Evolutionary conservation across 2,888 invertebrate genomes (phyloP).

Genomic region (Agrochola lychnidis): DNA sequence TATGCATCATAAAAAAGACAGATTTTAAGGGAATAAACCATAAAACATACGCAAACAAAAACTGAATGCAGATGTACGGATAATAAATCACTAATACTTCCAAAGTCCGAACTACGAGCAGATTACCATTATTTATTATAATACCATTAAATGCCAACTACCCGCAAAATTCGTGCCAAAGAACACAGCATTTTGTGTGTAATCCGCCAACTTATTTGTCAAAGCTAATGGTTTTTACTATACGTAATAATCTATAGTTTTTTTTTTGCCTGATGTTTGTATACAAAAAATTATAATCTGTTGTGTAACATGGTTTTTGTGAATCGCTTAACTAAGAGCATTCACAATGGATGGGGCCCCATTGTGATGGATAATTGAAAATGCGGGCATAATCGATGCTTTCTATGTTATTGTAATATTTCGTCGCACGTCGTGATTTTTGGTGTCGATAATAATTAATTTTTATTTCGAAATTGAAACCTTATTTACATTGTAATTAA

Average conservation of each 20-base stretch:
- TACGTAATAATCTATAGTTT: slow-evolving; percentile 78
- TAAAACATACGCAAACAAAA: slow-evolving; percentile 9
- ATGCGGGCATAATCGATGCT: slow-evolving; percentile 85
- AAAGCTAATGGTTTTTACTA: slow-evolving; percentile 74
- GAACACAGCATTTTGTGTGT: slow-evolving; percentile 74
- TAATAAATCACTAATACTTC: slow-evolving; percentile 74
- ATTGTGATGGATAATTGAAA: slow-evolving; percentile 84
- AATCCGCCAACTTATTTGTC: slow-evolving; percentile 83
- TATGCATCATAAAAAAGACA: background rate
- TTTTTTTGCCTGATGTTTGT: slow-evolving; percentile 77
- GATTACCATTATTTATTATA: slow-evolving; percentile 70
- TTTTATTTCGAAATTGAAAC: slow-evolving; percentile 8
- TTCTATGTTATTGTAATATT: slow-evolving; percentile 70
- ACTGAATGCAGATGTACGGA: slow-evolving; percentile 45
- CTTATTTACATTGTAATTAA: background rate
- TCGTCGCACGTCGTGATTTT: slow-evolving; percentile 47
- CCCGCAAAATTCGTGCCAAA: slow-evolving; percentile 71
- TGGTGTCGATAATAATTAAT: slow-evolving; percentile 17
- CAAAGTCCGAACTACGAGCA: slow-evolving; percentile 55
- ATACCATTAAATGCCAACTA: slow-evolving; percentile 74
- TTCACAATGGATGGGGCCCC: slow-evolving; percentile 75
- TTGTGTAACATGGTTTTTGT: slow-evolving; percentile 85
- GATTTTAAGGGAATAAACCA: background rate
- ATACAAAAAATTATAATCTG: slow-evolving; percentile 79
- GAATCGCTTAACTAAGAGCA: slow-evolving; percentile 72